Evolutionary conservation across 2,888 invertebrate species (phyloP).

Genomic region (Megaustenia siamemsis): DNA sequence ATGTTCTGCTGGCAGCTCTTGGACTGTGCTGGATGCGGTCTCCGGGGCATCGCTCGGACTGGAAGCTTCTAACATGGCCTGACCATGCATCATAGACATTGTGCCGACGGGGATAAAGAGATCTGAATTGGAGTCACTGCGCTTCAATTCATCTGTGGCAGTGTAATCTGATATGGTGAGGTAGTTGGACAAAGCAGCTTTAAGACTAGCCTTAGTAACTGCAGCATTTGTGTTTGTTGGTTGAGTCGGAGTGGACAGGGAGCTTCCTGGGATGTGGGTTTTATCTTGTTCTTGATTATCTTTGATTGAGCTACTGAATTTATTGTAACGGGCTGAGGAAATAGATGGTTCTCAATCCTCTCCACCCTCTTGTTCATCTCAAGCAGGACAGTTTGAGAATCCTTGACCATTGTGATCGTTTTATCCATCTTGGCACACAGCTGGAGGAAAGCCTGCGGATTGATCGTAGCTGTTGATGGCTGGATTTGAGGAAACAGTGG

Average conservation of each 20-base stretch:
- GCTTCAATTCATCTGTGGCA: conserved; percentile 57
- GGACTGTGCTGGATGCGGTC: conserved; percentile 57
- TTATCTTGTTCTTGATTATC: conserved; percentile 52
- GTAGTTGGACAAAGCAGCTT: conserved; percentile 57
- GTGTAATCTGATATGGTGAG: conserved; percentile 59
- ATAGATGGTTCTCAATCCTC: conserved; percentile 54
- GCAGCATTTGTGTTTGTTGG: conserved; percentile 48
- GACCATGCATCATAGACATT: conserved; percentile 54
- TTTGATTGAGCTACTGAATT: conserved; percentile 28
- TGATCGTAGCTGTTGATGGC: conserved; percentile 31
- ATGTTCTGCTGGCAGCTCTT: conserved; percentile 55
- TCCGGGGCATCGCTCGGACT: conserved; percentile 55
- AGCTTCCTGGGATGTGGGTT: conserved; percentile 45
- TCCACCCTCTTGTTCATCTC: conserved; percentile 56
- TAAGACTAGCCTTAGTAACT: conserved; percentile 53
- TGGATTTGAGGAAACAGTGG: conserved; percentile 57
- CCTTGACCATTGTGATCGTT: conserved; percentile 54
- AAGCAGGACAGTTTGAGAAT: conserved; percentile 48
- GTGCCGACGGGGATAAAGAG: conserved; percentile 60
- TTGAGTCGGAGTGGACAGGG: conserved; percentile 3
- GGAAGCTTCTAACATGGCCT: conserved; percentile 52
- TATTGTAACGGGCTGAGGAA: conserved; percentile 36
- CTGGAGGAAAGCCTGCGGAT: conserved; percentile 55
- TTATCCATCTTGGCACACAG: conserved; percentile 56
- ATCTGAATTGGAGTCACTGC: conserved; percentile 58